Conservation (phyloP, 2,113 vertebrate species). For the Rhynchomys soricoides region DNA sequence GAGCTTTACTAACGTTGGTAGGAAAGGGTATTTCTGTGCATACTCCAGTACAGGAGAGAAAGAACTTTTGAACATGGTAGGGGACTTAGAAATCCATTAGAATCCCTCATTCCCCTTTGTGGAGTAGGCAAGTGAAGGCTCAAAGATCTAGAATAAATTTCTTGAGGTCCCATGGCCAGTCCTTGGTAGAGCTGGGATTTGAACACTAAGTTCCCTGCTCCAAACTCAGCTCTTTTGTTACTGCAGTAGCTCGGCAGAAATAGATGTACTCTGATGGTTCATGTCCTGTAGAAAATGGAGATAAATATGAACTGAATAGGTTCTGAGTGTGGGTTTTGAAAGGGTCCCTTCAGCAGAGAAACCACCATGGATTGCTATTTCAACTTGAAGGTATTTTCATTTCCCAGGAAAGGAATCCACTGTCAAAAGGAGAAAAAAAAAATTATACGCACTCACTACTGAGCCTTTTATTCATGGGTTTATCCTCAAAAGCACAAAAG, state of each 20-base stretch:
- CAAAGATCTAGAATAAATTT: neutral
- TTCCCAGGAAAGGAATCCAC: neutral
- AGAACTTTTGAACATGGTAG: neutral
- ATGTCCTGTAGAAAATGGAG: neutral
- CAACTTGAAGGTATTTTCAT: neutral
- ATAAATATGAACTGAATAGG: neutral
- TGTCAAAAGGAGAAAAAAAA: neutral
- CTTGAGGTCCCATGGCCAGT: neutral
- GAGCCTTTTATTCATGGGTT: constrained; percentile 19
- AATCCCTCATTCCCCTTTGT: neutral
- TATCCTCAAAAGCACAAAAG: constrained; percentile 28
- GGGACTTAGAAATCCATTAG: neutral
- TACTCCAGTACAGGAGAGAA: neutral
- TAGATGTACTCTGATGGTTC: neutral
- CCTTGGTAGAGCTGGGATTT: neutral
- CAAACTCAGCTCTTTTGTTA: neutral
- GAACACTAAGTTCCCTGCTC: neutral
- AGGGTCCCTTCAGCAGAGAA: neutral
- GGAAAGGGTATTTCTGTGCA: neutral
- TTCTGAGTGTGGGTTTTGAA: neutral
- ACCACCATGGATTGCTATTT: neutral
- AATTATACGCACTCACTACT: neutral
- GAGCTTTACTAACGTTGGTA: neutral
- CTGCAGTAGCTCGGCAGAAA: neutral
- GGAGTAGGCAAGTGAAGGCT: neutral